A percentile compares a stretch with the other conserved stretches of the same genome.
These are phyloP conservation scores for Tinamus guttatus DNA, from an alignment of 2,113 vertebrate species.

Conservation along the genomic window DNA sequence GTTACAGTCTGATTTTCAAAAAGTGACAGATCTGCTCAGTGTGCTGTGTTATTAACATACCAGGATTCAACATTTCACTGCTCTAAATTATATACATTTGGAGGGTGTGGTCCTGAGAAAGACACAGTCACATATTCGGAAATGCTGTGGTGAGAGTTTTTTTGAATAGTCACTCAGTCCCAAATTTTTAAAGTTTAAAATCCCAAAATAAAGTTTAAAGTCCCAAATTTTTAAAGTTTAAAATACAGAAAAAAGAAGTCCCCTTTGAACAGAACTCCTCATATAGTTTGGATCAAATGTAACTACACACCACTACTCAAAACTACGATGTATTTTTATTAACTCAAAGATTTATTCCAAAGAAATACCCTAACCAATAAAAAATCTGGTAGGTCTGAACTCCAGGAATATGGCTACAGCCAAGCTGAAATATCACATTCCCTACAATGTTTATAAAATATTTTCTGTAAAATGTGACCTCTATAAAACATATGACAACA, in stretches of 20 bases:
- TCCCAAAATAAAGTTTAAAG: no score
- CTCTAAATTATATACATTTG: not conserved
- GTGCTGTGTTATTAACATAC: constrained; percentile 61
- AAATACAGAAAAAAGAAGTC: not conserved
- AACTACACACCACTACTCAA: not conserved
- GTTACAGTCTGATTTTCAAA: constrained; percentile 23
- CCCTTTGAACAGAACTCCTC: not conserved
- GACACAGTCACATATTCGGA: not conserved
- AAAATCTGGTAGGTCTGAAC: not conserved
- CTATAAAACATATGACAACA: not conserved
- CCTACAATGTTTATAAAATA: not conserved
- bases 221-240: not conserved
- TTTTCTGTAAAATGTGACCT: not conserved
- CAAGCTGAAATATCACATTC: not conserved
- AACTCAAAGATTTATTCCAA: not conserved
- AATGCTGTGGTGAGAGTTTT: not conserved
- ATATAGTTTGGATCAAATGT: not conserved
- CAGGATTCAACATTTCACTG: constrained; percentile 11
- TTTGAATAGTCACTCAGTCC: not conserved
- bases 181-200: not conserved
- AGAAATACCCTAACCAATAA: not conserved
- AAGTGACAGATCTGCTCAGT: constrained; percentile 15
- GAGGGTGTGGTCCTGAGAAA: constrained; percentile 7
- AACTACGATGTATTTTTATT: not conserved
- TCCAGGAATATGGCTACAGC: not conserved